A percentile compares a stretch with the other conserved stretches of the same genome.
phyloP scores from a whole-genome alignment of 1,140 invertebrate genomes.

The Lysiphlebus fabarum region DNA sequence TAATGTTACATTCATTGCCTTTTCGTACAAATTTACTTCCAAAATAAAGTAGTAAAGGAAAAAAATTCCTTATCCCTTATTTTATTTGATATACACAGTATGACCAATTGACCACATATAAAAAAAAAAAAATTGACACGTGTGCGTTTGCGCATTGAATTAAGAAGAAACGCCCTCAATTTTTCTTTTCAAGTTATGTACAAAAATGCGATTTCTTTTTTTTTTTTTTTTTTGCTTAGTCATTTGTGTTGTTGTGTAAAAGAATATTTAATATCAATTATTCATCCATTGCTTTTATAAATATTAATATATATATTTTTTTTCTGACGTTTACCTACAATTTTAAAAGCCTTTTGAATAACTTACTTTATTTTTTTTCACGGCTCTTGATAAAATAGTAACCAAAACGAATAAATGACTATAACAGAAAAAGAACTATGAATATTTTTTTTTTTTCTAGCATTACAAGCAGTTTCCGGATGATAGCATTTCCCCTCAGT shows the following conservation, averaged over 20 bases:
- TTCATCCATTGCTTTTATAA: too few species aligned
- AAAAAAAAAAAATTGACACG: constrained; percentile 28
- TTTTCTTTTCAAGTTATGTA: too few species aligned
- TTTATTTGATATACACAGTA: constrained; percentile 1
- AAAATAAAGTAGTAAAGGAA: constrained; percentile 15
- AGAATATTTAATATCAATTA: too few species aligned
- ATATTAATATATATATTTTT: too few species aligned
- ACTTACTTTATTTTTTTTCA: too few species aligned
- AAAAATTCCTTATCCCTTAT: constrained; percentile 17
- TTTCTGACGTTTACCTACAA: too few species aligned
- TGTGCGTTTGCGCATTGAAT: constrained; percentile 27
- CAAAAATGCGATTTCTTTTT: too few species aligned
- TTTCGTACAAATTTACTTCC: constrained; percentile 43
- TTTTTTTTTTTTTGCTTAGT: too few species aligned
- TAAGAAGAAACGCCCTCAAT: background rate
- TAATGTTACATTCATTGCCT: constrained; percentile 36
- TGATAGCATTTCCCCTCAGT: constrained; percentile 35
- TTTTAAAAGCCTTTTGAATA: too few species aligned
- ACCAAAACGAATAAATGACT: background rate
- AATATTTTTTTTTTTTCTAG: constrained; percentile 31
- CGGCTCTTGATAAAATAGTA: too few species aligned
- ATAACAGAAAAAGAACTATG: constrained; percentile 22
- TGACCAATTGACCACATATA: constrained; percentile 9
- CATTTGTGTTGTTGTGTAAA: too few species aligned
- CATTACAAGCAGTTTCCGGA: constrained; percentile 49